Evolutionary conservation across 1,140 invertebrate species (phyloP), one percentile per base, ranked within the genome.

Genomic region (Copidosoma floridanum): DNA sequence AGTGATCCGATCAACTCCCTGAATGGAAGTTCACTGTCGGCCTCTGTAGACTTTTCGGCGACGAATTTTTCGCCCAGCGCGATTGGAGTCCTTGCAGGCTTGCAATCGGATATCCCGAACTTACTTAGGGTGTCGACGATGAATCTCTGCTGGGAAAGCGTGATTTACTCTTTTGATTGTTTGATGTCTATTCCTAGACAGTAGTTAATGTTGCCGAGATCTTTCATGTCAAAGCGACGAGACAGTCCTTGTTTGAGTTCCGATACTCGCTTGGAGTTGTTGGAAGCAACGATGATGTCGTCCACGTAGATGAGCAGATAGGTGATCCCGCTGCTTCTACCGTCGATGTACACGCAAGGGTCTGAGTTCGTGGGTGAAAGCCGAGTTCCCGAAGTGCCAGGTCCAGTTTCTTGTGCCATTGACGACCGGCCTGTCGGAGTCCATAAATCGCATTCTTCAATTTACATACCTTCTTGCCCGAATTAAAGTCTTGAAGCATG

Each of bases 1-100:
- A 81, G 58, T 2, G 67, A 40, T 21, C 78, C 73, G 11, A 81
- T 66, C 0, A 71, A 48, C 50, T 77, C 71, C 20, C 68, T 37
- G 54, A 70, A 80, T 7, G 68, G 69, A n/a, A n/a, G n/a, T n/a
- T n/a, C n/a, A n/a, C n/a, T n/a, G n/a, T 40, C 38, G n/a, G 8
- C 10, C 6, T 40, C 38, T 16, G 16, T 12, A 8, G n/a, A n/a
- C n/a, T n/a, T n/a, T n/a, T n/a, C n/a, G n/a, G n/a, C n/a, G n/a
- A n/a, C n/a, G 4, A 16, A 16, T 12, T 40, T 16, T 12, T 4
- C 4, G 16, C 4, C 6, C 16, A 8, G 16, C 7, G 47, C 50
- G 0, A 63, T 43, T 38, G 67, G 68, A 12, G 65, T 70, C 1
- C 35, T 38, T 6, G 63, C 37, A 16, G 63, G 23, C 10, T 68